Conservation (phyloP, 2,113 vertebrate species). For the Onychostruthus taczanowskii region DNA sequence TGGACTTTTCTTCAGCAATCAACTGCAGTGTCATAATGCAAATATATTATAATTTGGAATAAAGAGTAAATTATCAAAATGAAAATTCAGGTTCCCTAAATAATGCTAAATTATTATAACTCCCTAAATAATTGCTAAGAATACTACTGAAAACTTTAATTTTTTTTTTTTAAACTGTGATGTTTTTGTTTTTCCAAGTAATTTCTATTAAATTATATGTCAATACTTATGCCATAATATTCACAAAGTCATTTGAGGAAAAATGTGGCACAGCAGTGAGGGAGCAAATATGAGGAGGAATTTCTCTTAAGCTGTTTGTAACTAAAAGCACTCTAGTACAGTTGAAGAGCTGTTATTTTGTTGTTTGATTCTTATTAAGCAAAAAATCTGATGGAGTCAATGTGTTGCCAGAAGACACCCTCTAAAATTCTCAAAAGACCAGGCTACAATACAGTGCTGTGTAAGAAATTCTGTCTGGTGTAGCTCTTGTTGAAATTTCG, state of each 20-base stretch:
- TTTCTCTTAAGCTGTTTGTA: not conserved
- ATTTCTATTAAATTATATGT: not conserved
- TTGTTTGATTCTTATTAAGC: not conserved
- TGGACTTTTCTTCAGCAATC: not conserved
- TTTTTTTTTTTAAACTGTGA: not conserved
- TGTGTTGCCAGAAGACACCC: not conserved
- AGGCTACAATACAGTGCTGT: not conserved
- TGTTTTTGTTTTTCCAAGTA: not conserved
- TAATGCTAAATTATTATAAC: not conserved
- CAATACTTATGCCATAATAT: not conserved
- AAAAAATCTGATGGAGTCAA: not conserved
- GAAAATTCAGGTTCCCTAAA: not conserved
- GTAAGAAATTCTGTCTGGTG: not conserved
- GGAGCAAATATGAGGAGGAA: not conserved
- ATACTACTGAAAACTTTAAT: not conserved
- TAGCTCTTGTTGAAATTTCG: not conserved
- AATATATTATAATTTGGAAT: not conserved
- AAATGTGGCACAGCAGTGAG: not conserved
- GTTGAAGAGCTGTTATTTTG: not conserved
- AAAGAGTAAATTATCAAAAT: not conserved
- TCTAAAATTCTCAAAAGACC: not conserved
- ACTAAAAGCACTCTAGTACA: not conserved
- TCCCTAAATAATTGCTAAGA: not conserved
- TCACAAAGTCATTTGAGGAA: not conserved
- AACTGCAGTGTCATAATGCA: not conserved